Percentiles rank a stretch among this genome's conserved stretches.
Evolutionary conservation across 2,888 invertebrate species (phyloP).

Genomic region (Belgica antarctica): DNA sequence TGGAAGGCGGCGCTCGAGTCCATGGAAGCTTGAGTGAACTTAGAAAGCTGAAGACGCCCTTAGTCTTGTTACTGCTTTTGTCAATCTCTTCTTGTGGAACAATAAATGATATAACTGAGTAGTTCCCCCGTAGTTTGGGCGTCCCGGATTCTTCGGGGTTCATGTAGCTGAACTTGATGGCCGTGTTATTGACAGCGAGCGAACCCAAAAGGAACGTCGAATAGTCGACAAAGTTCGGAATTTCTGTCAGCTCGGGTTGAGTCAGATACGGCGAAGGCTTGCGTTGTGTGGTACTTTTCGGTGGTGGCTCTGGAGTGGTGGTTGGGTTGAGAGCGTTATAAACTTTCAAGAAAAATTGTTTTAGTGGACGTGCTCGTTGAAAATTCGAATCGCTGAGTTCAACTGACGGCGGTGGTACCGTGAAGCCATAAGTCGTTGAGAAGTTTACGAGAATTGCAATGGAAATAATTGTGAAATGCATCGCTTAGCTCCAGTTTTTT

Average conservation of each 20-base stretch:
- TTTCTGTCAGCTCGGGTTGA: not conserved
- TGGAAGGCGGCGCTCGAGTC: slow-evolving; percentile 6
- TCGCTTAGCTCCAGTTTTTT: slow-evolving; percentile 14
- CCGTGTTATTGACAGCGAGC: slow-evolving; percentile 20
- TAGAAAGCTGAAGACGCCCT: not conserved
- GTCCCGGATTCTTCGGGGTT: not conserved
- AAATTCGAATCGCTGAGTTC: not conserved
- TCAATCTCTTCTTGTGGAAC: not conserved
- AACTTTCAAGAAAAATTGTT: slow-evolving; percentile 35
- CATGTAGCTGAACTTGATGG: slow-evolving; percentile 33
- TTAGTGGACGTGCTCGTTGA: slow-evolving; percentile 20
- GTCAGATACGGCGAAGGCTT: not conserved
- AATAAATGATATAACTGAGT: slow-evolving; percentile 36
- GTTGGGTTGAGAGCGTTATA: slow-evolving; percentile 20
- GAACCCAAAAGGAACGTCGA: slow-evolving; percentile 29
- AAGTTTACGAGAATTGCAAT: slow-evolving; percentile 16
- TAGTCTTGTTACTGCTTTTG: not conserved
- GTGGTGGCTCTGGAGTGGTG: slow-evolving; percentile 14
- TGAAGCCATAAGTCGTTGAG: slow-evolving; percentile 34
- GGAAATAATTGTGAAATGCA: slow-evolving; percentile 40
- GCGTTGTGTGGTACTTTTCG: slow-evolving; percentile 7
- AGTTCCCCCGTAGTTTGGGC: not conserved
- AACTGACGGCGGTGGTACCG: not conserved
- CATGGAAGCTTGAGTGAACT: not conserved
- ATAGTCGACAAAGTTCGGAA: slow-evolving; percentile 39